A percentile compares a stretch with the other conserved stretches of the same genome.
Evolutionary conservation across 1,140 invertebrate species (phyloP).

Genomic region (Protaetia brevitarsis): DNA sequence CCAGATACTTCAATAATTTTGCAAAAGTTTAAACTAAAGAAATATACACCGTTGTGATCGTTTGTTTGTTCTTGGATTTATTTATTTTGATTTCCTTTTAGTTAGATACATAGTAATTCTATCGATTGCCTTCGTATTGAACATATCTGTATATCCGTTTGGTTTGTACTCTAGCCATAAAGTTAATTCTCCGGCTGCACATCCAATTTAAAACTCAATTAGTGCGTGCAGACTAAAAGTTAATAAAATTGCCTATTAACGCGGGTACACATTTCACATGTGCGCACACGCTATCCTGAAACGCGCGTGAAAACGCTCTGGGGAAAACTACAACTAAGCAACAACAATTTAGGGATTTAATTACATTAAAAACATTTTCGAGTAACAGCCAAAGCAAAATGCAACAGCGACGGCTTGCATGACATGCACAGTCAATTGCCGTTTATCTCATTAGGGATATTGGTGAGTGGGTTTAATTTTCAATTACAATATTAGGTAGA

Average conservation of each 20-base stretch:
- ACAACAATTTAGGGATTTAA: not conserved
- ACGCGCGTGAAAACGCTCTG: not conserved
- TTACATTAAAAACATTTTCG: not conserved
- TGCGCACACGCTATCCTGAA: not conserved
- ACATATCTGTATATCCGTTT: no score
- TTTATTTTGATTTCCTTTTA: no score
- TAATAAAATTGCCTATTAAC: not conserved
- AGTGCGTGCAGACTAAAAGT: not conserved
- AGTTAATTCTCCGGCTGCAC: not conserved
- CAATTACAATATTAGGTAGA: no score
- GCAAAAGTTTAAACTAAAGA: no score
- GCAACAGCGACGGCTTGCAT: not conserved
- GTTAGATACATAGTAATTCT: no score
- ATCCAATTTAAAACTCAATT: not conserved
- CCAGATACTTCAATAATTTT: no score
- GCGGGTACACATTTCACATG: not conserved
- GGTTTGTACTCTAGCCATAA: no score
- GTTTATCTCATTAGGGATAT: not conserved
- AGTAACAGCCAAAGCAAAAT: not conserved
- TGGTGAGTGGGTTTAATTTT: no score
- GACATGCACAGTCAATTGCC: not conserved
- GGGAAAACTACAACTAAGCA: not conserved
- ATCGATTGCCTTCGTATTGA: no score
- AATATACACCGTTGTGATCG: no score
- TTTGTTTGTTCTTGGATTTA: no score